Evolutionary conservation across 1,140 invertebrate genomes (phyloP).

Genomic region (Drosophila quadrilineata): DNA sequence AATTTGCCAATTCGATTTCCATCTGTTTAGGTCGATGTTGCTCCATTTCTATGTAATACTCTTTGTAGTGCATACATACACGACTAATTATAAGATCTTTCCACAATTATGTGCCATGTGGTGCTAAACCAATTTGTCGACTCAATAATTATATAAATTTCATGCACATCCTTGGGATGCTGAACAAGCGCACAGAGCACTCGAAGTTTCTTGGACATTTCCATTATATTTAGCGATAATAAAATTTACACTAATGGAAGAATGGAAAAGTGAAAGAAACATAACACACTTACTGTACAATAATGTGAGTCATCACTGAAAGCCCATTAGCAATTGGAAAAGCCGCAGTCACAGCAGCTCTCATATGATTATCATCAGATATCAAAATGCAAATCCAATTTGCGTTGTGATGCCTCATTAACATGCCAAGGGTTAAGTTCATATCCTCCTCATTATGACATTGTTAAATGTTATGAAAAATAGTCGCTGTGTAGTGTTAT

Average conservation of each 20-base stretch:
- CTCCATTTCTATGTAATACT: neutral
- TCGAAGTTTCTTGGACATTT: conserved; percentile 11
- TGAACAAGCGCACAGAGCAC: neutral
- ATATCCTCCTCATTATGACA: conserved; percentile 59
- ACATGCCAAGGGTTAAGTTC: conserved; percentile 58
- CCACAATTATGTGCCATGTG: conserved; percentile 33
- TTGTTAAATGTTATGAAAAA: conserved; percentile 78
- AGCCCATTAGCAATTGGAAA: conserved; percentile 23
- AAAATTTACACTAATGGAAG: conserved; percentile 71
- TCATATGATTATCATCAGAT: conserved; percentile 25
- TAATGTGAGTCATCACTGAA: too few relatives aligned
- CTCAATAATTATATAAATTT: conserved; percentile 58
- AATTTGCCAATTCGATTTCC: conserved; percentile 8
- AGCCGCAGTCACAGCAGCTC: conserved; percentile 32
- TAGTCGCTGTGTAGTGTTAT: conserved; percentile 55
- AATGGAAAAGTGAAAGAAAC: too few relatives aligned
- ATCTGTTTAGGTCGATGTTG: too few relatives aligned
- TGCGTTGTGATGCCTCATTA: conserved; percentile 55
- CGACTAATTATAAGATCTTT: conserved; percentile 45
- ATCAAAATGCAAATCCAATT: conserved; percentile 43
- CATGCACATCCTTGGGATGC: conserved; percentile 36
- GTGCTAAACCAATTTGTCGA: conserved; percentile 59
- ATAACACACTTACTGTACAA: conserved; percentile 60
- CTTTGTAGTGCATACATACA: neutral
- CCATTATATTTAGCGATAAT: conserved; percentile 47